Evolutionary conservation across 2,113 vertebrate species (phyloP), one percentile per base, ranked within the genome.

Genomic region (Oxygymnocypris stewartii): DNA sequence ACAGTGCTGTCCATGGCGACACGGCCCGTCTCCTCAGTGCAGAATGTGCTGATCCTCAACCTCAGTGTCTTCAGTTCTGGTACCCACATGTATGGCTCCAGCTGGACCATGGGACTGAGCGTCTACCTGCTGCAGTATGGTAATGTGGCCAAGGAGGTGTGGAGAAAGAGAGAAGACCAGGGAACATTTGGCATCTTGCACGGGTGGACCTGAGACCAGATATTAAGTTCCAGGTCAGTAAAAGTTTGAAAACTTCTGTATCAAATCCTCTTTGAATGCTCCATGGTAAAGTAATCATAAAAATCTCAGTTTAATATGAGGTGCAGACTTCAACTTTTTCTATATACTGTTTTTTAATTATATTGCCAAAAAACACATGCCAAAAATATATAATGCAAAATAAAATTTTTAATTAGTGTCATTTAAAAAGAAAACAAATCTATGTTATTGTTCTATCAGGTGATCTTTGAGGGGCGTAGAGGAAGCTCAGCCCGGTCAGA

Each of bases 51-150:
- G 87, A 85, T 2, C 65, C 87, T 59, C 95, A 95, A 86, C 85
- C 87, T 0, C 91, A 95, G 85, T 97, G 96, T 90, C 93, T 97
- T 83, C 93, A 94, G 87, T 96, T 97, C 92, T 96, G 96, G 96
- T 96, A 96, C 83, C 83, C 95, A 96, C 90, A 96, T 96, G 94
- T 94, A 96, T 0, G 95, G 96, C 42, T 87, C 79, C 7, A 93
- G 93, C 1, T 4, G 89, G 0, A 85, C 89, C 18, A 96, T 96
- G 95, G 92, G 92, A 37, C 92, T 97, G 79, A 75, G 87, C 1
- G 90, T 96, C 8, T 95, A 95, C 59, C 77, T 94, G 4, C 12
- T 92, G n/a, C 88, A 95, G 13, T 9, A 77, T 28, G 84, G 89
- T 4, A 88, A 63, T 73, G 42, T 14, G 1, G 84, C 90, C 12